Conservation (phyloP, 2,113 vertebrate species). For the Turnix velox region DNA sequence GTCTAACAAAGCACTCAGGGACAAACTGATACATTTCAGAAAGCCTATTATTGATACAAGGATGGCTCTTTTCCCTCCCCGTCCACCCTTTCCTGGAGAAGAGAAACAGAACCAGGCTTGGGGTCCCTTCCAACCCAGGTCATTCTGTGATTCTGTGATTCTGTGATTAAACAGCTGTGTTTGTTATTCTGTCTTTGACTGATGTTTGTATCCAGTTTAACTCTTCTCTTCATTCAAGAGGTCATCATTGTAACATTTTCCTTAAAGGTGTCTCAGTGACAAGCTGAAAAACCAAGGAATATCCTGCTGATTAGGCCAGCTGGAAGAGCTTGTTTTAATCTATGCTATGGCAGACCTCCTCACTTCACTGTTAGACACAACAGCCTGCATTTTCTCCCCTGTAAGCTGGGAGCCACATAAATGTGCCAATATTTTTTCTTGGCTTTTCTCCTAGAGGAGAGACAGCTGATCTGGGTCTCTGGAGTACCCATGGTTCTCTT, state of each 20-base stretch:
- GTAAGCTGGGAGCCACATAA: not conserved
- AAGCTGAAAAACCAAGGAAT: not conserved
- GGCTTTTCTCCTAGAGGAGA: constrained; percentile 6
- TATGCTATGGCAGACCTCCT: not conserved
- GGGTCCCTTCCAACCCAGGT: no score
- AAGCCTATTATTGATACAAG: not conserved
- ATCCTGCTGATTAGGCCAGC: not conserved
- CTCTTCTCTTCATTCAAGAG: no score
- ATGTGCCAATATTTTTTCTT: constrained; percentile 30
- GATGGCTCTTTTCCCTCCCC: not conserved
- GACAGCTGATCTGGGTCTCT: constrained; percentile 23
- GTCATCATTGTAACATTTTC: not conserved
- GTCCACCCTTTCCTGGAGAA: not conserved
- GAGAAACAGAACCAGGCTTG: not conserved
- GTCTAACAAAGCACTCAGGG: not conserved
- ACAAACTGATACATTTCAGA: not conserved
- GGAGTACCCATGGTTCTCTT: not conserved
- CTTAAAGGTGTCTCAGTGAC: not conserved
- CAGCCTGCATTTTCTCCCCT: not conserved
- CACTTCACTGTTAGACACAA: not conserved
- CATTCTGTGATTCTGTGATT: no score
- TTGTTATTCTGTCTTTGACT: not conserved
- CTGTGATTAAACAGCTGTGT: not conserved
- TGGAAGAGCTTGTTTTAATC: not conserved
- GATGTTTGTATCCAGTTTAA: not conserved